Conservation (phyloP, 37 sponge, comb jelly and placozoan species). For the Cliona cf. orientalis region DNA sequence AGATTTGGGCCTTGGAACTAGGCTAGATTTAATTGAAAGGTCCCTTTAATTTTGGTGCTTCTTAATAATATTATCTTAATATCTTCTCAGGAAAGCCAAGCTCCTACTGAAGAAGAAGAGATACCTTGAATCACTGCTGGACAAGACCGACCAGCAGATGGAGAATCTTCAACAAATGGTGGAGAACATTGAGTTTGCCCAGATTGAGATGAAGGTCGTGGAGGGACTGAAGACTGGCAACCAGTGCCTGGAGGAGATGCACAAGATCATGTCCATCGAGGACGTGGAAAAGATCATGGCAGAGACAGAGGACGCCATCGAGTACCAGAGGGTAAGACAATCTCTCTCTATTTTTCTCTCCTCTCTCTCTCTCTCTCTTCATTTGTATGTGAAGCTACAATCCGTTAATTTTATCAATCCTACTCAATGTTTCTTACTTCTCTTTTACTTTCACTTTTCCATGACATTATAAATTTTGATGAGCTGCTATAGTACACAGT, state of each 20-base stretch:
- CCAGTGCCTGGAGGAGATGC: conserved; percentile 83
- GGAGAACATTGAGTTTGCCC: conserved; percentile 94
- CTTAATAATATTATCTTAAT: no score
- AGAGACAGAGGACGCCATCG: conserved; percentile 95
- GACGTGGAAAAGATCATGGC: conserved; percentile 97
- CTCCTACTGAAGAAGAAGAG: conserved; percentile 97
- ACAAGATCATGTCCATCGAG: conserved; percentile 97
- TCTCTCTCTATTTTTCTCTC: no score
- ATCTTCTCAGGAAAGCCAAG: conserved; percentile 78
- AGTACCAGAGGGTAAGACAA: conserved; percentile 95
- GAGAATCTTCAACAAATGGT: conserved; percentile 95
- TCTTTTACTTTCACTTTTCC: neutral
- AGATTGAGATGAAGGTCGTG: conserved; percentile 95
- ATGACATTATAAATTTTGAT: neutral
- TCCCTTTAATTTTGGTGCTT: no score
- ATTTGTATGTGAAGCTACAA: no score
- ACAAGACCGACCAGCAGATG: conserved; percentile 94
- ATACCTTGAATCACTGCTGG: conserved; percentile 86
- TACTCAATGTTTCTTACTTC: no score
- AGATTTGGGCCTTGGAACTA: no score
- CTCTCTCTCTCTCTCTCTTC: no score
- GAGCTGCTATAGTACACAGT: neutral
- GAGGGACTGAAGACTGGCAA: conserved; percentile 96
- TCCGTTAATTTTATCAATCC: no score
- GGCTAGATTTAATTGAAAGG: no score